Conservation (phyloP, 1,140 invertebrate species). For the Drosophila subpulchrella region DNA sequence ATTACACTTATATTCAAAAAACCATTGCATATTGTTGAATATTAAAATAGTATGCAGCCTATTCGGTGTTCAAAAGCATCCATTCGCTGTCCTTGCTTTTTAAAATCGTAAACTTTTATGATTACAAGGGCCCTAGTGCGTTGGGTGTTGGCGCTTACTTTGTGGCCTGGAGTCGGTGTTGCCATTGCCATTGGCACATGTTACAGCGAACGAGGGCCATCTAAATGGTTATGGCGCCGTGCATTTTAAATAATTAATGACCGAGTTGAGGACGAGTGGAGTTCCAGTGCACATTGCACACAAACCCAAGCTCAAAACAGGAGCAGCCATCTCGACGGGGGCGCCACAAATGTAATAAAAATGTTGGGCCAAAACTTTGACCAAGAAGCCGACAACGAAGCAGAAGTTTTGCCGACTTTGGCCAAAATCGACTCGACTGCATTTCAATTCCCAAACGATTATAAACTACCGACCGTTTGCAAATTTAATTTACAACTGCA, state of each 20-base stretch:
- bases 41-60: background rate
- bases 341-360: constrained; percentile 75
- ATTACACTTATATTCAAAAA: background rate
- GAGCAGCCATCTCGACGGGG: constrained; percentile 16
- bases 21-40: background rate
- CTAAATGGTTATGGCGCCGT: constrained; percentile 73
- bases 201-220: constrained; percentile 37
- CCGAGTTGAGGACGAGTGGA: constrained; percentile 20
- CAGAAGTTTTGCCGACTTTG: constrained; percentile 57
- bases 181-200: constrained; percentile 54
- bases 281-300: constrained; percentile 18
- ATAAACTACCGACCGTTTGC: constrained; percentile 71
- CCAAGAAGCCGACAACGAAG: constrained; percentile 49
- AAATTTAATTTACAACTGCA: constrained; percentile 81
- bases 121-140: constrained; percentile 53
- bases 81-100: constrained; percentile 11
- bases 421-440: constrained; percentile 67
- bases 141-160: constrained; percentile 43
- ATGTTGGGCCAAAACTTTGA: constrained; percentile 69
- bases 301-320: constrained; percentile 2
- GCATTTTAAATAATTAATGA: constrained; percentile 79
- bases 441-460: constrained; percentile 83
- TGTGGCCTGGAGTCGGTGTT: constrained; percentile 31
- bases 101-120: constrained; percentile 75
- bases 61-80: constrained; percentile 6